phyloP scores from a whole-genome alignment of 2,113 vertebrate genomes.

The Engraulis encrasicolus region DNA sequence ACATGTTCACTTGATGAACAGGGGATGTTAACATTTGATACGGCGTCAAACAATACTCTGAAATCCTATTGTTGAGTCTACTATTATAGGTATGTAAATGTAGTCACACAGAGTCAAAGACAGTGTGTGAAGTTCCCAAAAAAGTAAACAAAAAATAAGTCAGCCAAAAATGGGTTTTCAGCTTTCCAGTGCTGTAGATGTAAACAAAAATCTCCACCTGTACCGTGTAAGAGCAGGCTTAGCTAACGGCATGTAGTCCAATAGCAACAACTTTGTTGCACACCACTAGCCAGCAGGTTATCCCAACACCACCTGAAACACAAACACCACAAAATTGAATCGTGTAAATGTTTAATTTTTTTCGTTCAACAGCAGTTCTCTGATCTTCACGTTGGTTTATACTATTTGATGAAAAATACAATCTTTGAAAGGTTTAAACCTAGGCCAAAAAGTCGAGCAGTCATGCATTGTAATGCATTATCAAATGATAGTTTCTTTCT shows the following conservation, averaged over 20 bases:
- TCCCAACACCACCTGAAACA: slow-evolving; percentile 90
- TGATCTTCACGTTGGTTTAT: too few relatives aligned
- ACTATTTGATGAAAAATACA: too few relatives aligned
- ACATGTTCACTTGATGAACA: too few relatives aligned
- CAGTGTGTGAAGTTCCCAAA: background rate
- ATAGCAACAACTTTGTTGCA: slow-evolving; percentile 97
- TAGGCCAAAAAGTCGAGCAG: too few relatives aligned
- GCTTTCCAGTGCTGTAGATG: background rate
- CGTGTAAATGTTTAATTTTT: too few relatives aligned
- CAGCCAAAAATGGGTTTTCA: too few relatives aligned
- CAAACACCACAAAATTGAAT: slow-evolving; percentile 39
- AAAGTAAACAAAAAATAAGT: background rate
- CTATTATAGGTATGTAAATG: background rate
- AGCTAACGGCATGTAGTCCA: slow-evolving; percentile 86
- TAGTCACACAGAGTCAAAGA: background rate
- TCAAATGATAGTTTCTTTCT: too few relatives aligned
- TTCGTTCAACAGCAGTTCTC: too few relatives aligned
- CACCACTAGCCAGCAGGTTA: slow-evolving; percentile 97
- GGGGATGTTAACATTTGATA: too few relatives aligned
- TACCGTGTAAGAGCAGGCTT: slow-evolving; percentile 54
- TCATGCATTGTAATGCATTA: too few relatives aligned
- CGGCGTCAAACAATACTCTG: too few relatives aligned
- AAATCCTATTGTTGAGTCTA: background rate
- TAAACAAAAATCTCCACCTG: background rate
- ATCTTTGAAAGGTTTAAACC: too few relatives aligned